phyloP scores from a whole-genome alignment of 2,888 invertebrate species.

The Pseudeuparius sepicola region DNA sequence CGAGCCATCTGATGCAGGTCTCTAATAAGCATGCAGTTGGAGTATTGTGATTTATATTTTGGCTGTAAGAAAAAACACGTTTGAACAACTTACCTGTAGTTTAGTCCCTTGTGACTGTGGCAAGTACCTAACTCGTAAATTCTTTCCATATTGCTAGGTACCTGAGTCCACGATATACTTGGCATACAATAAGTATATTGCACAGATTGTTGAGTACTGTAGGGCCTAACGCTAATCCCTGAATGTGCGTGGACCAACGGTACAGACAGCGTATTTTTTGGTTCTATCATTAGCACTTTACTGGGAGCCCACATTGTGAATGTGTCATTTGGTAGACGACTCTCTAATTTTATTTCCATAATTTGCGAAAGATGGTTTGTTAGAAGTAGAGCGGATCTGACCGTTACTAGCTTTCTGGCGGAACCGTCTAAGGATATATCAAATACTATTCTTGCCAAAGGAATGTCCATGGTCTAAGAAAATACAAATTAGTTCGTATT shows the following conservation, averaged over 20 bases:
- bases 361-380: conserved; percentile 64
- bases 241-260: conserved; percentile 68
- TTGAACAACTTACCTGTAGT: conserved; percentile 41
- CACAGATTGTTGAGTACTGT: conserved; percentile 37
- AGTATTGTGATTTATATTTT: too few species aligned
- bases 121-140: conserved; percentile 39
- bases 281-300: conserved; percentile 39
- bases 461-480: conserved; percentile 27
- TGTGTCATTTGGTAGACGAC: conserved; percentile 39
- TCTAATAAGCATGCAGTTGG: too few species aligned
- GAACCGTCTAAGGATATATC: conserved; percentile 87
- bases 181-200: conserved; percentile 48
- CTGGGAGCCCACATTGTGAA: conserved; percentile 31
- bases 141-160: conserved; percentile 40
- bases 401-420: conserved; percentile 85
- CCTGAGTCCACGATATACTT: conserved; percentile 51
- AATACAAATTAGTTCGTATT: conserved; percentile 1
- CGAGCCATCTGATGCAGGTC: too few species aligned
- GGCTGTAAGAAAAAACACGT: too few species aligned
- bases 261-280: conserved; percentile 57
- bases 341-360: conserved; percentile 63
- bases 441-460: conserved; percentile 75
- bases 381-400: conserved; percentile 80
- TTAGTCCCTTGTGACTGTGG: conserved; percentile 37
- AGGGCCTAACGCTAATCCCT: conserved; percentile 65